Evolutionary conservation across 2,888 invertebrate species (phyloP).

Genomic region (Lepidocyrtinus sp.): DNA sequence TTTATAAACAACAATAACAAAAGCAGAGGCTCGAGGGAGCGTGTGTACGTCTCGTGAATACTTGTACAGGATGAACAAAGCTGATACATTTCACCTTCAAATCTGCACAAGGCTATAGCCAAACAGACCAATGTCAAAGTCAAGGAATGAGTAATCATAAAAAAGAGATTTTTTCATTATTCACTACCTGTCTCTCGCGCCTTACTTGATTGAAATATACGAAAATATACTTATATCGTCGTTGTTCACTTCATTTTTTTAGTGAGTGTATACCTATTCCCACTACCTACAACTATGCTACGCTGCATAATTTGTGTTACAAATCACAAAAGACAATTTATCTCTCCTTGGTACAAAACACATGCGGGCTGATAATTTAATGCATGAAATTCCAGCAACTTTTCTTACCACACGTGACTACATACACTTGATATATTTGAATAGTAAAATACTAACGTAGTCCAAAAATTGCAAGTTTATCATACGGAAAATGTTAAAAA

Average conservation of each 20-base stretch:
- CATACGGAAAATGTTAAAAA: not conserved
- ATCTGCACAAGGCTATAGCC: constrained; percentile 67
- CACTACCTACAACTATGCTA: too few species aligned
- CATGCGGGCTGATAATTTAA: not conserved
- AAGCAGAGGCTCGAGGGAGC: not conserved
- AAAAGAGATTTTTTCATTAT: constrained; percentile 33
- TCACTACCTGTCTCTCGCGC: constrained; percentile 18
- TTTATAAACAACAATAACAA: constrained; percentile 6
- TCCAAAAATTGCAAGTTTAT: not conserved
- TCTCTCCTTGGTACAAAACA: constrained; percentile 5
- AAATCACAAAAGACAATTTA: constrained; percentile 29
- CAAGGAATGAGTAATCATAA: constrained; percentile 62
- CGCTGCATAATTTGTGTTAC: constrained; percentile 30
- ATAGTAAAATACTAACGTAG: not conserved
- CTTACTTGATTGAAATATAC: constrained; percentile 20
- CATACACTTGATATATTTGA: not conserved
- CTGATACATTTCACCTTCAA: constrained; percentile 70
- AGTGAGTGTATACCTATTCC: not conserved
- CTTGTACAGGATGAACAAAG: constrained; percentile 38
- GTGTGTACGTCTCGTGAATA: not conserved
- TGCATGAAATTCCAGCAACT: not conserved
- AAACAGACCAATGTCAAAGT: constrained; percentile 62
- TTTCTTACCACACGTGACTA: constrained; percentile 36
- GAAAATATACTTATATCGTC: not conserved
- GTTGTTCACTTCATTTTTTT: constrained; percentile 16